Evolutionary conservation across 2,113 vertebrate species (phyloP).

Genomic region (Brevimyrus niger): DNA sequence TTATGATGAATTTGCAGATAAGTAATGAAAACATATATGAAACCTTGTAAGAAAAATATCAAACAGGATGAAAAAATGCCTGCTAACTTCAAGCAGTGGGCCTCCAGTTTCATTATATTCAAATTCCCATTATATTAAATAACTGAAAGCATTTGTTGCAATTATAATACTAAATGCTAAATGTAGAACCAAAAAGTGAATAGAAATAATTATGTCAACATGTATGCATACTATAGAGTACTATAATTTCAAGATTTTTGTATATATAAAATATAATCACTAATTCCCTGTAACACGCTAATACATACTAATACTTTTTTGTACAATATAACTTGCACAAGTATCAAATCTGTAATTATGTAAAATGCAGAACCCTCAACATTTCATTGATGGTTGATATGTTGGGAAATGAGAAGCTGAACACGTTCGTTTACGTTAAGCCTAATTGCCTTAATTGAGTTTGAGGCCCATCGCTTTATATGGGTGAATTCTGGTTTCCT

Average conservation of each 20-base stretch:
- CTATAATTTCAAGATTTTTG: not conserved
- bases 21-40: not conserved
- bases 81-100: not conserved
- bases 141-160: not conserved
- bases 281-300: not conserved
- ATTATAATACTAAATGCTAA: not conserved
- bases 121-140: not conserved
- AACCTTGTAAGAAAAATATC: not conserved
- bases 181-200: not conserved
- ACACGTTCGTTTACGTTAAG: not conserved
- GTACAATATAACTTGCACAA: not conserved
- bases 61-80: not conserved
- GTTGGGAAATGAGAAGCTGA: not conserved
- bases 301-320: not conserved
- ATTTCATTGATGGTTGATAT: not conserved
- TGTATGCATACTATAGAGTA: not conserved
- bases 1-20: not conserved
- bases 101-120: not conserved
- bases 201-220: not conserved
- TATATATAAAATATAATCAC: not conserved
- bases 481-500: conserved; percentile 37
- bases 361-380: not conserved
- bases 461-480: not conserved
- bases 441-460: conserved; percentile 22
- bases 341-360: not conserved